Base-by-base conservation (phyloP, 2,888 invertebrate genomes). In the Diachrysia chrysitis region DNA sequence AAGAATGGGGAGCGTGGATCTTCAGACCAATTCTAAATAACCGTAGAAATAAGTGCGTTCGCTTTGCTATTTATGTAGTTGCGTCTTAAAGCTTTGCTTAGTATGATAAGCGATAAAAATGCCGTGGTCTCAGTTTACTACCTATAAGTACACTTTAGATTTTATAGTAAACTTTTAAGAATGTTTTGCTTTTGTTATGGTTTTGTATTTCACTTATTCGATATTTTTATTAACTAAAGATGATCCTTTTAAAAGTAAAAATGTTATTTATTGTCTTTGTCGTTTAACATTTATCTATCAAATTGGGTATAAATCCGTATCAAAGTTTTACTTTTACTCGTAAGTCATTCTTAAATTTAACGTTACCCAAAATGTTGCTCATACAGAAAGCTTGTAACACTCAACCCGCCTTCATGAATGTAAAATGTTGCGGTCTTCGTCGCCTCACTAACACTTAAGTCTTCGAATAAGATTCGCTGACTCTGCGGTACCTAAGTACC, bases 361-460 rank as follows among this genome's bases (percentile, higher is more conserved):
- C 32, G 56, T 66, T 59, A 5, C 9, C 17, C 0, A 48, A 17
- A 14, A 37, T 14, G 79, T 37, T 73, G 6, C 51, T 1, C 32
- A 14, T 66, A 59, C 55, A 61, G 51, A 6, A 0, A 25, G 12
- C 10, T 66, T 29, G 42, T 82, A 79, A 80, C 32, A n/a, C 66
- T 54, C 14, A 21, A 67, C 75, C 76, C 84, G 5, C 79, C 80
- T 86, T 86, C 87, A 88, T 89, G 86, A 89, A 90, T 90, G 88
- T 86, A 87, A 88, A 85, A 89, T 89, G 84, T 75, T 83, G 88
- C 82, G 88, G 90, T 85, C 66, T 69, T 74, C 66, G 79, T 77
- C 81, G 84, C 85, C 85, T 85, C 84, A 71, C 83, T 87, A 84
- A 84, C 86, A 87, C 82, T 89, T 89, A 84, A 84, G 81, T 81